A percentile compares a stretch with the other conserved stretches of the same genome.
Conservation (phyloP, 2,797 vertebrate genomes). For the Hydrophis major region DNA sequence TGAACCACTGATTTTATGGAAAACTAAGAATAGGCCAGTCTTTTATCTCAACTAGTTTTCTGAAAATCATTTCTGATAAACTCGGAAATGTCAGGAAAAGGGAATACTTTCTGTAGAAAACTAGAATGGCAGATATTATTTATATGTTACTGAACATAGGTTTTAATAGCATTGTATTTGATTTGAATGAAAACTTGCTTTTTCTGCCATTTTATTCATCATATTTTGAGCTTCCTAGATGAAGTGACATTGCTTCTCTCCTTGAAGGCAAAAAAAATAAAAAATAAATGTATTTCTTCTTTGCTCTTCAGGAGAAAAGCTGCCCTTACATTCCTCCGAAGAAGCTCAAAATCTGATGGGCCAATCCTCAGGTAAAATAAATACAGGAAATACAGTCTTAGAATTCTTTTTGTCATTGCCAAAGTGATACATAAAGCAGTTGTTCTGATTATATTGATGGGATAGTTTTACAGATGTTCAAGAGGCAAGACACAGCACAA, state of each 20-base stretch:
- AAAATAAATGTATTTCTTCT: constrained; percentile 79
- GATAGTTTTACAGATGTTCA: constrained; percentile 10
- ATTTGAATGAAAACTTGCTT: constrained; percentile 36
- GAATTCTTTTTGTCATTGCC: constrained; percentile 27
- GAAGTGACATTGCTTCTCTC: constrained; percentile 79
- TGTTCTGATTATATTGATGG: constrained; percentile 16
- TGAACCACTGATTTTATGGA: not conserved
- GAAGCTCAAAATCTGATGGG: constrained; percentile 86
- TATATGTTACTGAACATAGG: constrained; percentile 16
- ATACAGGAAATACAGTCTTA: constrained; percentile 50
- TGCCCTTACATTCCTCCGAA: constrained; percentile 85
- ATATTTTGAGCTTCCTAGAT: constrained; percentile 83
- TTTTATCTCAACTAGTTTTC: fast-evolving
- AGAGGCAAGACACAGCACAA: not conserved
- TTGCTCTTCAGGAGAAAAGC: constrained; percentile 86
- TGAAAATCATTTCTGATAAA: constrained; percentile 10
- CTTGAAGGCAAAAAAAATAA: constrained; percentile 74
- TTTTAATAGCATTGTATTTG: constrained; percentile 24
- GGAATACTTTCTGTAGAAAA: not conserved
- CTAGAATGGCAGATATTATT: constrained; percentile 35
- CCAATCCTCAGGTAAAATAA: constrained; percentile 79
- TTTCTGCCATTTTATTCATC: constrained; percentile 66
- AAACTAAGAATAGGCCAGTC: not conserved
- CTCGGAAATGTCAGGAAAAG: constrained; percentile 1
- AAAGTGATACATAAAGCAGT: not conserved